These are phyloP conservation scores for Crypturellus undulatus DNA, from an alignment of 2,113 vertebrate genomes.

Conservation along the genomic window DNA sequence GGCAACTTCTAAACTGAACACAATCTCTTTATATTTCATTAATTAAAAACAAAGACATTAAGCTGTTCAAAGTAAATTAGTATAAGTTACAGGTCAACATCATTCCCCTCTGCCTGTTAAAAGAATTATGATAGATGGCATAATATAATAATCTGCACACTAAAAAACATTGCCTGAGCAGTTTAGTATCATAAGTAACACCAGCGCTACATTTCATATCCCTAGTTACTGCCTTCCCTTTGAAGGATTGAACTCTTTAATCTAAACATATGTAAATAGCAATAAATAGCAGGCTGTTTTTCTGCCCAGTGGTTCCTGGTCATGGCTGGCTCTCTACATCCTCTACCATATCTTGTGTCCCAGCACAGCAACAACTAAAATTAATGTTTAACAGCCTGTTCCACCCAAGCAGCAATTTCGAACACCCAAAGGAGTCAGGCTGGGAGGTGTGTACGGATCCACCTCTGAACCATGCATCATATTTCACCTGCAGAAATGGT, in stretches of 20 bases:
- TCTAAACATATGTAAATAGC: not conserved
- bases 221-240: not conserved
- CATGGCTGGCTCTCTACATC: not conserved
- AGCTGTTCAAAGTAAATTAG: not conserved
- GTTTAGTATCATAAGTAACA: not conserved
- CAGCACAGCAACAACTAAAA: not conserved
- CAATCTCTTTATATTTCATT: not conserved
- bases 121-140: not conserved
- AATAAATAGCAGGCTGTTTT: not conserved
- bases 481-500: not conserved
- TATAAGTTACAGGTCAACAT: not conserved
- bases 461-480: not conserved
- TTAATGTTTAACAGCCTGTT: not conserved
- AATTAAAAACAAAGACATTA: not conserved
- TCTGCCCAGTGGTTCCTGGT: not conserved
- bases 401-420: not conserved
- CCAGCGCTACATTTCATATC: not conserved
- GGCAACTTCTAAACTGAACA: not conserved
- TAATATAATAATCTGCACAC: not conserved
- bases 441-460: accelerated
- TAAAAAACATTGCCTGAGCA: not conserved
- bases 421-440: not conserved
- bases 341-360: not conserved
- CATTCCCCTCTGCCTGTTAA: not conserved
- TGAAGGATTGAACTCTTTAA: conserved; percentile 5